Conservation (phyloP, 2,888 invertebrate genomes). For the Pseudococcus longispinus region DNA sequence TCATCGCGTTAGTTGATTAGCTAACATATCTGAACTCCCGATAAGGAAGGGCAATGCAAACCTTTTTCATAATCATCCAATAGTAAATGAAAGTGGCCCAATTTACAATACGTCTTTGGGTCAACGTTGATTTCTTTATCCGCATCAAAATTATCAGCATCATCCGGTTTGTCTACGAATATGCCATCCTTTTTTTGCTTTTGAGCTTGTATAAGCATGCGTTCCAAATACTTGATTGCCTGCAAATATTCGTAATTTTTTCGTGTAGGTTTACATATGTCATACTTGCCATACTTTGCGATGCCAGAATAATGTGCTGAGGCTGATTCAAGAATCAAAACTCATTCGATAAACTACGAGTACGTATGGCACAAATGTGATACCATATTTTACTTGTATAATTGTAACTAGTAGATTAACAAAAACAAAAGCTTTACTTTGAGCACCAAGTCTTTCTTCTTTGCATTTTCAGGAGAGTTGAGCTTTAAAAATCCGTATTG, state of each 20-base stretch:
- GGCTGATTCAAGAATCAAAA: too few relatives aligned
- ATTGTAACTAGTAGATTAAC: neutral
- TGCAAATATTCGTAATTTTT: conserved; percentile 62
- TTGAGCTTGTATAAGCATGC: conserved; percentile 82
- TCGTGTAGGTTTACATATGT: neutral
- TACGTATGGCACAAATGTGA: neutral
- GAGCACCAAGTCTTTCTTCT: conserved; percentile 80
- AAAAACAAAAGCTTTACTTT: conserved; percentile 66
- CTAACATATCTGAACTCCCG: neutral
- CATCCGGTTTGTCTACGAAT: conserved; percentile 60
- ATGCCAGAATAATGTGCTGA: too few relatives aligned
- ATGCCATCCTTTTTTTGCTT: conserved; percentile 65
- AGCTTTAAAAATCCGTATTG: conserved; percentile 90
- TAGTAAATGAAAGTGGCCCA: conserved; percentile 93
- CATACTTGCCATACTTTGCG: too few relatives aligned
- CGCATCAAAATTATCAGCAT: conserved; percentile 62
- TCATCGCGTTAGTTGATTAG: conserved; percentile 55
- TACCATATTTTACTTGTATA: neutral
- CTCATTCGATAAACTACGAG: too few relatives aligned
- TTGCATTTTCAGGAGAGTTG: conserved; percentile 79
- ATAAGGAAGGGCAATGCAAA: conserved; percentile 62
- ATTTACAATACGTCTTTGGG: conserved; percentile 89
- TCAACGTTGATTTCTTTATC: conserved; percentile 79
- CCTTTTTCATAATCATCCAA: conserved; percentile 95
- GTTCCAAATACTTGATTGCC: conserved; percentile 84